Base-by-base conservation (phyloP, 2,888 invertebrate genomes). In the Coleophora flavipennella region DNA sequence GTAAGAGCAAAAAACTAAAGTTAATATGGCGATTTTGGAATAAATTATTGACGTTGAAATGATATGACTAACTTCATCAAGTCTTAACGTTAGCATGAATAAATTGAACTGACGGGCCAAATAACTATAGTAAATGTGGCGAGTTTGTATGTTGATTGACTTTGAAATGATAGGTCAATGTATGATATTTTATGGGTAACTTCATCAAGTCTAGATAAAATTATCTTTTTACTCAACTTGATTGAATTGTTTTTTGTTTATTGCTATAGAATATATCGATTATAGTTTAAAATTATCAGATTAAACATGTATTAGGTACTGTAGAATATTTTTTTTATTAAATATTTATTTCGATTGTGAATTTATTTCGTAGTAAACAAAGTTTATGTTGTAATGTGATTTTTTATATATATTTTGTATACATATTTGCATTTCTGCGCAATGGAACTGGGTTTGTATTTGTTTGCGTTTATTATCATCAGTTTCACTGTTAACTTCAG, bases 401-500 rank as follows among this genome's bases (percentile, higher is more conserved):
- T 51, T 50, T 50, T 55, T 53, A 20, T 29, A 36, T 38, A 38
- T 35, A 38, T 62, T 67, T 51, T 78, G 68, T 78, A 77, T 72
- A 74, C 75, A n/a, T 68, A 71, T 74, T 75, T 79, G 81, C 81
- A 81, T 81, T 81, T 81, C 80, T 72, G 70, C 66, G 60, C 59
- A 54, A 50, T 40, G 42, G 46, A 48, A 49, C 33, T 45, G 48
- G 49, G 45, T 49, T 40, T 43, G 38, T 44, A 34, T 42, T 20
- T 36, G 36, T 34, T 39, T 31, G 31, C 31, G 31, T 38, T 6
- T 20, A 4, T 20, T 20, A 4, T 3, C 6, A 20, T 20, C 6
- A 20, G 6, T 4, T 4, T 20, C 3, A 3, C 6, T 20, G 3
- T 20, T 20, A 20, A 20, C 20, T 20, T 20, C 20, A 4, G 20